Evolutionary conservation across 2,113 vertebrate genomes (phyloP), one percentile per base, ranked within the genome.

Genomic region (Larimichthys polyactis): DNA sequence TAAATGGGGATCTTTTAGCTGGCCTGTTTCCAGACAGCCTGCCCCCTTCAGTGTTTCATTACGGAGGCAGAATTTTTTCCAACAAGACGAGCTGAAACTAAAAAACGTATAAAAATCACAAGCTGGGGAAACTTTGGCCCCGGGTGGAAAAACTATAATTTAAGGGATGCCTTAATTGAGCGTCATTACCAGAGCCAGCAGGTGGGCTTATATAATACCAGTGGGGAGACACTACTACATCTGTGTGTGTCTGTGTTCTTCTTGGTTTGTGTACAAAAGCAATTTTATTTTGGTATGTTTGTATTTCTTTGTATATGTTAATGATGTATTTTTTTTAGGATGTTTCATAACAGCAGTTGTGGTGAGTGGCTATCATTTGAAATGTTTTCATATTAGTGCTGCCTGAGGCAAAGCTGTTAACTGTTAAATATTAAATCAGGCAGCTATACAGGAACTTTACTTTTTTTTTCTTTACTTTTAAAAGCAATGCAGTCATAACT

Each of bases 141-240:
- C 4, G 3, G 40, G 72, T 51, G 9, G 57, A 70, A 60, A 65
- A 60, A 65, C 46, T 55, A 55, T 73, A 48, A 69, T 79, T 75
- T 85, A 48, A 68, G 20, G 60, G 70, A 79, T 70, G 71, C 71
- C 11, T 60, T 76, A 82, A 87, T 60, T 57, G 59, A 78, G 71
- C 48, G 62, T 73, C 68, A 87, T 73, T 71, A 79, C 5, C 17
- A 32, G 10, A 74, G 54, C 14, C 74, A 79, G 78, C 75, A 82
- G 66, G 75, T 84, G 71, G 59, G 51, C 27, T 72, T 52, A n/a
- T 54, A 63, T 67, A 55, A 81, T 4, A 58, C 64, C 51, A 44
- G 20, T 3, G 67, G 4, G 58, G 24, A 66, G 12, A 49, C 7
- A 36, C 66, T 17, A 15, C 8, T 48, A 19, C 43, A 69, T 75